phyloP scores from a whole-genome alignment of 2,888 invertebrate species.

The Yponomeuta cagnagella region DNA sequence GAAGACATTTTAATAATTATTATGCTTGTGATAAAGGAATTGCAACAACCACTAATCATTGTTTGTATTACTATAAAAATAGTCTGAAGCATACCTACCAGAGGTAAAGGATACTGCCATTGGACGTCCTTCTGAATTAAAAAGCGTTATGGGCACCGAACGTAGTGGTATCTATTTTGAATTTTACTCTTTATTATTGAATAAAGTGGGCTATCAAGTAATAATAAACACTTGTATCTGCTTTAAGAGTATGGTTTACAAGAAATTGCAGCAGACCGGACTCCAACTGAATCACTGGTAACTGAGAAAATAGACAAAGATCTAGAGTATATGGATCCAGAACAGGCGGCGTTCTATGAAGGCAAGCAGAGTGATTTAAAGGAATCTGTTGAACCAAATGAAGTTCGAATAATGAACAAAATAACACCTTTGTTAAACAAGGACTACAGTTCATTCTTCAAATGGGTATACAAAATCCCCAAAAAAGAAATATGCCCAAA shows the following conservation, averaged over 20 bases:
- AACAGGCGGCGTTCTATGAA: background rate
- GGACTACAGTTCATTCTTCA: slow-evolving; percentile 39
- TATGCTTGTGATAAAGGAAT: too few species aligned
- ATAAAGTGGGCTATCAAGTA: background rate
- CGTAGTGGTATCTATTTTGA: background rate
- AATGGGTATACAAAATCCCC: slow-evolving; percentile 52
- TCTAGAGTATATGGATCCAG: background rate
- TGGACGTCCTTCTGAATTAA: background rate
- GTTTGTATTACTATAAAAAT: background rate
- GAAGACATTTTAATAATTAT: too few species aligned
- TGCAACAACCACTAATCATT: background rate
- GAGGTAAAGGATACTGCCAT: background rate
- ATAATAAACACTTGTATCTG: background rate
- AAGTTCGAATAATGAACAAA: slow-evolving; percentile 7
- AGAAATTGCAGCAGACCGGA: background rate
- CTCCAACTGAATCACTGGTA: background rate
- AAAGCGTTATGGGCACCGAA: background rate
- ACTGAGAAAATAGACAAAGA: background rate
- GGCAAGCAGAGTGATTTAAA: background rate
- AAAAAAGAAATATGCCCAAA: slow-evolving; percentile 27
- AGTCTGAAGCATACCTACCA: background rate
- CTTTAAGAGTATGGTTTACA: background rate
- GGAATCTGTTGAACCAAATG: slow-evolving; percentile 20
- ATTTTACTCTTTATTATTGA: background rate
- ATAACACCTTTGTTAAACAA: slow-evolving; percentile 44